Conservation (phyloP, 2,888 invertebrate genomes). For the Willowsia nigromaculata region DNA sequence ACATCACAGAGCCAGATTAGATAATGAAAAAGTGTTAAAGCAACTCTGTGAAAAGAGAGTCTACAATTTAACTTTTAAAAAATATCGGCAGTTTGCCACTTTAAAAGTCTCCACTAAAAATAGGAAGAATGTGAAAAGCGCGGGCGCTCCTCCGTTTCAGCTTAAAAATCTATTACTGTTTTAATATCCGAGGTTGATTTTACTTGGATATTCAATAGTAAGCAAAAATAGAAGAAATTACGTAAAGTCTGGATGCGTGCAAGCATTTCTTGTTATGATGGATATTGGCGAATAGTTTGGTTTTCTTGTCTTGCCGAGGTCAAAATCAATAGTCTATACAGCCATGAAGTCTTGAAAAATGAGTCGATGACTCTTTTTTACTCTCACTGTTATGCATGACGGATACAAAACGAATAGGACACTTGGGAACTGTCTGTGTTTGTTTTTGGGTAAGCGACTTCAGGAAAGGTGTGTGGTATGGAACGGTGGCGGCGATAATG, state of each 20-base stretch:
- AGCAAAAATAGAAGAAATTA: no score
- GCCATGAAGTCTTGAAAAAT: background rate
- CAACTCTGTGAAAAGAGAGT: background rate
- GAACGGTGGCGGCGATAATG: background rate
- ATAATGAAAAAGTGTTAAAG: background rate
- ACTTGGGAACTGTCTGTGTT: constrained; percentile 1
- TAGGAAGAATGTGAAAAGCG: background rate
- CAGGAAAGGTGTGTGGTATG: no score
- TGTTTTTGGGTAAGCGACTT: background rate
- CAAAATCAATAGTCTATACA: background rate
- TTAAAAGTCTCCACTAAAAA: background rate
- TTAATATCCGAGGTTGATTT: no score
- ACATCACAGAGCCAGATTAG: no score
- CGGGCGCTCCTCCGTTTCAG: background rate
- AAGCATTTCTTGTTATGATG: no score
- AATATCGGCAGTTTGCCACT: constrained; percentile 45
- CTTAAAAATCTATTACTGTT: no score
- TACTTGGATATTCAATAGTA: no score
- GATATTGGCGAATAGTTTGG: no score
- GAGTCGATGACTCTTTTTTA: background rate
- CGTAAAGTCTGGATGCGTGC: no score
- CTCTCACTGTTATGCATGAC: background rate
- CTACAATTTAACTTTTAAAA: background rate
- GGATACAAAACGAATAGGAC: background rate
- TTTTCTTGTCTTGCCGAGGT: no score